Evolutionary conservation across 2,888 invertebrate genomes (phyloP).

Genomic region (Oeneis ivallda): DNA sequence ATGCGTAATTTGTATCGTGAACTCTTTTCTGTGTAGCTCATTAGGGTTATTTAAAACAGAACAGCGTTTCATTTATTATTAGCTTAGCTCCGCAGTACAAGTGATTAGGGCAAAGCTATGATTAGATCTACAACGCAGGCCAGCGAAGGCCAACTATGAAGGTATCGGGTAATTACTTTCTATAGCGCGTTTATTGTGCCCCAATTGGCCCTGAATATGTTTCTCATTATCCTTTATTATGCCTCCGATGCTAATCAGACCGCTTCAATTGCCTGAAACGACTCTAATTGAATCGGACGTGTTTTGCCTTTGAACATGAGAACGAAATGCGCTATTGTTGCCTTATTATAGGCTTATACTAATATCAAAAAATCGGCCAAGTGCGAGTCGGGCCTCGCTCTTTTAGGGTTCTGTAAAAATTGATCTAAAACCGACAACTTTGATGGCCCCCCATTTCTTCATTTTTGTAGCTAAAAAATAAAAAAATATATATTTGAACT

Average conservation of each 20-base stretch:
- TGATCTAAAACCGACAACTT: no score
- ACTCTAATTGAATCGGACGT: constrained; percentile 35
- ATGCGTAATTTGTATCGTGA: constrained; percentile 8
- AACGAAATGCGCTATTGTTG: background rate
- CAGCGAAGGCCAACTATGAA: constrained; percentile 40
- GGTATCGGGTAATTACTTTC: constrained; percentile 41
- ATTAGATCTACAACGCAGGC: constrained; percentile 39
- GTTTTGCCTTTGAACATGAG: constrained; percentile 23
- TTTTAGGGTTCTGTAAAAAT: no score
- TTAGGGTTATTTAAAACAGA: constrained; percentile 33
- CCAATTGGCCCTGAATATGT: constrained; percentile 43
- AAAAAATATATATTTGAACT: no score
- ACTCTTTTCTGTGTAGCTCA: constrained; percentile 27
- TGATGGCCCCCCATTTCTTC: no score
- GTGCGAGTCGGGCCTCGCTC: no score
- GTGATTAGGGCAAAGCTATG: constrained; percentile 38
- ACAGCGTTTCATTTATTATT: constrained; percentile 36
- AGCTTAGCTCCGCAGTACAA: constrained; percentile 33
- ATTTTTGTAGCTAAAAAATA: no score
- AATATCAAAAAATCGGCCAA: no score
- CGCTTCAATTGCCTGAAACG: constrained; percentile 38
- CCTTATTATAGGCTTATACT: no score
- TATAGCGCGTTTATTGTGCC: constrained; percentile 39
- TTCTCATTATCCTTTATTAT: constrained; percentile 45
- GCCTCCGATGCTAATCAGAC: constrained; percentile 40